Conservation (phyloP, 2,113 vertebrate genomes). For the Hystrix cristata region DNA sequence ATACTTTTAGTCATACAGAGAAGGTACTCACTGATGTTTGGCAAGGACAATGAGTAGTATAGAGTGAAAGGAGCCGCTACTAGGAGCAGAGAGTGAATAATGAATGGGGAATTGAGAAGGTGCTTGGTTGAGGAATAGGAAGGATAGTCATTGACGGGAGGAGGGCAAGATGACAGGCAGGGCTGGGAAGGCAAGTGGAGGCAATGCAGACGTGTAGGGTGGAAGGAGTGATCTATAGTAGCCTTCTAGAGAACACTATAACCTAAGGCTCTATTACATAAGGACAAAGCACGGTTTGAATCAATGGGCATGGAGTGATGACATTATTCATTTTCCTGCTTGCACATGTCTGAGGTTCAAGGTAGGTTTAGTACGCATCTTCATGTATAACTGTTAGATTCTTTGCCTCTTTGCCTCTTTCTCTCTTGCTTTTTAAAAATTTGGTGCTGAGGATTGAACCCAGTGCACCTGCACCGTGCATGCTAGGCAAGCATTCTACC, state of each 20-base stretch:
- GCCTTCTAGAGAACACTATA: background rate
- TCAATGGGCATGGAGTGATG: background rate
- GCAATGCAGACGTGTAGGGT: background rate
- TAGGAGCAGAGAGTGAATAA: background rate
- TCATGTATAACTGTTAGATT: background rate
- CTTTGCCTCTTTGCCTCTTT: background rate
- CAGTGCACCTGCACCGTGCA: background rate
- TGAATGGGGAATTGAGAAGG: background rate
- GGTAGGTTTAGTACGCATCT: background rate
- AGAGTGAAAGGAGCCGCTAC: background rate
- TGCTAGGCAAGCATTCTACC: background rate
- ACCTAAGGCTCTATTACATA: background rate
- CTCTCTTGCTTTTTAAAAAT: background rate
- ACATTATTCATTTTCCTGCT: slow-evolving; percentile 29
- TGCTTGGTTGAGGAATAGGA: background rate
- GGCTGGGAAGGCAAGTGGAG: background rate
- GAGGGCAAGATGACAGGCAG: background rate
- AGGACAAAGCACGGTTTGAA: background rate
- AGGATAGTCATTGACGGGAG: background rate
- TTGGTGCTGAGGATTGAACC: background rate
- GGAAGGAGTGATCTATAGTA: background rate
- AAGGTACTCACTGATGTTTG: background rate
- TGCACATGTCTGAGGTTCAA: background rate
- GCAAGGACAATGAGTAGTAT: background rate
- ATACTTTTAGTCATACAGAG: slow-evolving; percentile 19